phyloP scores from a whole-genome alignment of 2,113 vertebrate species.

The Conger conger region DNA sequence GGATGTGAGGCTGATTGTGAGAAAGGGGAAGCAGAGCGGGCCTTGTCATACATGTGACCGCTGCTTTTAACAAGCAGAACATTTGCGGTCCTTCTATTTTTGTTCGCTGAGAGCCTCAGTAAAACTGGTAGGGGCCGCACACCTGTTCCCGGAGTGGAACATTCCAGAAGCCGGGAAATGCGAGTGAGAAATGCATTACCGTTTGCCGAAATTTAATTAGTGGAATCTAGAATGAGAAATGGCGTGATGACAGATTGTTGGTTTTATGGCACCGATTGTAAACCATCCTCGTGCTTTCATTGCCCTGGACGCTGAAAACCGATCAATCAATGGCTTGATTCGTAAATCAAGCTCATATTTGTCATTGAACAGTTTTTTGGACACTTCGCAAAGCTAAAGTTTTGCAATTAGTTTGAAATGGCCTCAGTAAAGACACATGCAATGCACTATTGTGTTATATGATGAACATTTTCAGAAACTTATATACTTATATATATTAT shows the following conservation, averaged over 20 bases:
- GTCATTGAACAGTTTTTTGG: not conserved
- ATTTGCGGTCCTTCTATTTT: not conserved
- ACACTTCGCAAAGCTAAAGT: not conserved
- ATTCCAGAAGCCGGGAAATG: not conserved
- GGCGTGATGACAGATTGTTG: not conserved
- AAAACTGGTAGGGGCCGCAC: not conserved
- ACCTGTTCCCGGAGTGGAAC: not conserved
- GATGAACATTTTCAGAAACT: not conserved
- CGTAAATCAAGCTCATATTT: not conserved
- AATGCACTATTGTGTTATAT: no score
- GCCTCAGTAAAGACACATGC: no score
- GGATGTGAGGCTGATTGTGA: not conserved
- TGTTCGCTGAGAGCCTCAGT: not conserved
- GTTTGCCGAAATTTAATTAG: not conserved
- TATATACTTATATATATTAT: no score
- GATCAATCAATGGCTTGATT: not conserved
- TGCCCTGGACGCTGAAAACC: not conserved
- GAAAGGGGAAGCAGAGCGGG: not conserved
- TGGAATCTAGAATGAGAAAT: not conserved
- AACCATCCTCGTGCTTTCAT: not conserved
- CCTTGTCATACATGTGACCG: not conserved
- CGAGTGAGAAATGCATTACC: not conserved
- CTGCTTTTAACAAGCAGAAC: not conserved
- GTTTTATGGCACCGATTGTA: not conserved
- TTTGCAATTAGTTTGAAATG: not conserved